phyloP scores from a whole-genome alignment of 2,888 invertebrate species.

The Eupithecia dodoneata region DNA sequence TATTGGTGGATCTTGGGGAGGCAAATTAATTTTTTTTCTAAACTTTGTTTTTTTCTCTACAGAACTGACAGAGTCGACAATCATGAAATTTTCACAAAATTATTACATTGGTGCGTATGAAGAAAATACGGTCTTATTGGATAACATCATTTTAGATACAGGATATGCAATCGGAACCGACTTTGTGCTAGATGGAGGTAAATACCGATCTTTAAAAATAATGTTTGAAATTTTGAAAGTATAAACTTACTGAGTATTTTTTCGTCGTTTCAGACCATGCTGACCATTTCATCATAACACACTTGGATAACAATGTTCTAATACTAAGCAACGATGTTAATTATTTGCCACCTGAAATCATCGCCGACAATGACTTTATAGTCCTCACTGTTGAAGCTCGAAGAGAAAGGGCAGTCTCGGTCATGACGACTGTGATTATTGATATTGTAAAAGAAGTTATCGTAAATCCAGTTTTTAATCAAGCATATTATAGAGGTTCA shows the following conservation, averaged over 20 bases:
- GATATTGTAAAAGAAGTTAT: constrained; percentile 52
- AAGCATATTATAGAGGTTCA: constrained; percentile 58
- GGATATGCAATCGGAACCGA: constrained; percentile 56
- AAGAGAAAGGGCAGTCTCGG: constrained; percentile 59
- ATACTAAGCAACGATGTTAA: constrained; percentile 43
- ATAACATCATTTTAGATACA: constrained; percentile 55
- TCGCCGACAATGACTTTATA: constrained; percentile 54
- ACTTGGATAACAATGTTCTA: constrained; percentile 47
- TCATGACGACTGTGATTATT: constrained; percentile 55
- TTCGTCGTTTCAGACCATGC: constrained; percentile 50
- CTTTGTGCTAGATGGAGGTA: constrained; percentile 63
- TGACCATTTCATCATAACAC: constrained; percentile 50
- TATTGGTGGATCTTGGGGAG: constrained; percentile 26
- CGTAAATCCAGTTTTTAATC: constrained; percentile 52
- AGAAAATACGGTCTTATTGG: constrained; percentile 49
- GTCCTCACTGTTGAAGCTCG: constrained; percentile 64
- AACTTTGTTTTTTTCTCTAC: constrained; percentile 43
- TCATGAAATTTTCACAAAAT: constrained; percentile 61
- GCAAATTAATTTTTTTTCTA: not conserved
- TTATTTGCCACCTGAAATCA: constrained; percentile 49
- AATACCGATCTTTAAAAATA: not conserved
- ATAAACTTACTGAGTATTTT: not conserved
- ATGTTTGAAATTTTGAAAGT: not conserved
- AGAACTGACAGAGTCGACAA: constrained; percentile 61
- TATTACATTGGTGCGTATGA: constrained; percentile 59